Evolutionary conservation across 1,140 invertebrate genomes (phyloP), one percentile per base, ranked within the genome.

Genomic region (Tetranychus cinnabarinus): DNA sequence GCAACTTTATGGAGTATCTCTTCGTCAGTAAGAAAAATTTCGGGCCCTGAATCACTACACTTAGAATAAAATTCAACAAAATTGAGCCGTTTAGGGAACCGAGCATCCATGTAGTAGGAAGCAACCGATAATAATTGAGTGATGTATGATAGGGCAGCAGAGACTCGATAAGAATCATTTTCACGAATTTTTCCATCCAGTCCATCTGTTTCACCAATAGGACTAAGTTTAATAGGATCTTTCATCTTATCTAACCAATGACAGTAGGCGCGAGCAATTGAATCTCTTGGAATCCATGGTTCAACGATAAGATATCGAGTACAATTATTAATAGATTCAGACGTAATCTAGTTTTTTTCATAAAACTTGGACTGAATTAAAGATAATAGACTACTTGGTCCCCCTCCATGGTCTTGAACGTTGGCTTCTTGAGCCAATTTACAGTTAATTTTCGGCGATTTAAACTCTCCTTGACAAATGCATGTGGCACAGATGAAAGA

Each of bases 111-210:
- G 69, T 82, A 83, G 73, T 80, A 84, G 39, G 85, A 81, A 59
- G 88, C 72, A 64, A 86, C 75, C 69, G 81, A 80, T n/a, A 84
- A 77, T 63, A 89, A 73, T 75, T 91, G 86, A 60, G 84, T 81
- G 23, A 81, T 81, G 70, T 87, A 86, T 56, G 81, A 81, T 39
- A 89, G 76, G 55, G 82, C 86, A 46, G 84, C 84, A 69, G 78
- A 79, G 57, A 86, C 84, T 61, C 79, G 80, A 69, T 82, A 82
- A 12, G 80, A 81, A 54, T 79, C 77, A 23, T 52, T 52, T 10
- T 42, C 10, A 42, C 5, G 5, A 42, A 42, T 42, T 13, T 37
- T 42, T 23, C n/a, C 3, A 23, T 58, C 42, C 8, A 10, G 15
- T 23, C 37, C 37, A 45, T 42, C 35, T 10, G n/a, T 8, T 23